Conservation (phyloP, 1,140 invertebrate species). For the Drosophila nigrodunni region DNA sequence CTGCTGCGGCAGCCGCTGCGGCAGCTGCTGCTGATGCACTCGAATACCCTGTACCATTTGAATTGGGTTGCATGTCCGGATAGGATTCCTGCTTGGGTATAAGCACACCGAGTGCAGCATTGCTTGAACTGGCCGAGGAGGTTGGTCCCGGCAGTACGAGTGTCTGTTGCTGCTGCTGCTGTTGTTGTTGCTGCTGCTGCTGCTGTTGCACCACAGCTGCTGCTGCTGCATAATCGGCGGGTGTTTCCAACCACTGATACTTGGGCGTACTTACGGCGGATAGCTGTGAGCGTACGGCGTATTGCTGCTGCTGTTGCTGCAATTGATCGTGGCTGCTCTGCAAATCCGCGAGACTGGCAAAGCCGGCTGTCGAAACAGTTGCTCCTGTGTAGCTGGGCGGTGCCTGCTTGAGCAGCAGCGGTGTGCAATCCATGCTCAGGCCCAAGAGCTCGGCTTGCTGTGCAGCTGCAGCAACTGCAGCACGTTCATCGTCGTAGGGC, state of each 20-base stretch:
- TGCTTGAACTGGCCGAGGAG: conserved; percentile 85
- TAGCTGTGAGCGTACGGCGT: conserved; percentile 73
- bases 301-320: conserved; percentile 71
- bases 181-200: conserved; percentile 56
- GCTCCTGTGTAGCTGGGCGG: conserved; percentile 85
- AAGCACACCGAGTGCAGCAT: conserved; percentile 84
- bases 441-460: conserved; percentile 87
- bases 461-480: conserved; percentile 54
- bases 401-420: conserved; percentile 85
- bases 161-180: conserved; percentile 76
- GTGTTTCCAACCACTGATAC: conserved; percentile 87
- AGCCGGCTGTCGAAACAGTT: conserved; percentile 51
- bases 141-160: conserved; percentile 86
- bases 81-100: conserved; percentile 90
- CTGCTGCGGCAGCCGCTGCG: conserved; percentile 74
- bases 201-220: conserved; percentile 52
- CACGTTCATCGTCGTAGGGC: conserved; percentile 78
- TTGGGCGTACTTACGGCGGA: conserved; percentile 83
- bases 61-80: conserved; percentile 69
- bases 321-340: conserved; percentile 75
- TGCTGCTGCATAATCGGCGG: conserved; percentile 78
- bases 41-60: conserved; percentile 65
- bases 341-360: conserved; percentile 72
- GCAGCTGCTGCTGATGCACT: conserved; percentile 60
- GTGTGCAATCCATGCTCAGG: conserved; percentile 86